phyloP scores from a whole-genome alignment of 2,113 vertebrate species.

The Dermatemys mawii region DNA sequence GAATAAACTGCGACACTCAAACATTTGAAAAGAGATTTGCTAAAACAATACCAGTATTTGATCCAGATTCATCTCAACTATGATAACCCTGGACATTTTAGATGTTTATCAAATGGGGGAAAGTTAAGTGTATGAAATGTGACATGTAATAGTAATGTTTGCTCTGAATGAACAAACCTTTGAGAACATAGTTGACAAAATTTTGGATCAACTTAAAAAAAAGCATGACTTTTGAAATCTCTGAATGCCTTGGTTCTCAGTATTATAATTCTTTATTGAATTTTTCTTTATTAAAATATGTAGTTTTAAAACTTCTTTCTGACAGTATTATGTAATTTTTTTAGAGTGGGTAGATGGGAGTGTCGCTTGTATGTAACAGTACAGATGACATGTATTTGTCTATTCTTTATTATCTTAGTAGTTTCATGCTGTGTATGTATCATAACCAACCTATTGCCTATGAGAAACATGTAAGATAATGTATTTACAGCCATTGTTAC shows the following conservation, averaged over 20 bases:
- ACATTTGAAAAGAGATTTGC: constrained; percentile 81
- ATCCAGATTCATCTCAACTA: constrained; percentile 86
- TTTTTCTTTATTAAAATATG: constrained; percentile 86
- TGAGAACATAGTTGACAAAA: constrained; percentile 82
- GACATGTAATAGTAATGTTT: constrained; percentile 78
- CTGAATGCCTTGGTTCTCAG: constrained; percentile 88
- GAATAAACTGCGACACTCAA: constrained; percentile 85
- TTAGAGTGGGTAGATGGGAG: constrained; percentile 86
- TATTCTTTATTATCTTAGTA: constrained; percentile 83
- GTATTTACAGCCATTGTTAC: constrained; percentile 98
- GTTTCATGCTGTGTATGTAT: constrained; percentile 88
- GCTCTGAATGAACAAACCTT: constrained; percentile 78
- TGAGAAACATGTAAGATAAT: constrained; percentile 91
- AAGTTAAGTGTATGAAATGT: constrained; percentile 71
- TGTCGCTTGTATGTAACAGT: constrained; percentile 84
- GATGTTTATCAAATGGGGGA: constrained; percentile 79
- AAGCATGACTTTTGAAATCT: constrained; percentile 88
- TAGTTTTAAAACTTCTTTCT: constrained; percentile 86
- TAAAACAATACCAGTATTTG: constrained; percentile 82
- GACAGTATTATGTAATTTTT: constrained; percentile 91
- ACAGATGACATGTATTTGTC: constrained; percentile 85
- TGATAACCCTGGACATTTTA: constrained; percentile 82
- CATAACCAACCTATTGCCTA: constrained; percentile 93
- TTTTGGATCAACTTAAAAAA: constrained; percentile 81
- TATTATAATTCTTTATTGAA: constrained; percentile 86